phyloP scores from a whole-genome alignment of 2,797 vertebrate species.

The Typhlichthys subterraneus region DNA sequence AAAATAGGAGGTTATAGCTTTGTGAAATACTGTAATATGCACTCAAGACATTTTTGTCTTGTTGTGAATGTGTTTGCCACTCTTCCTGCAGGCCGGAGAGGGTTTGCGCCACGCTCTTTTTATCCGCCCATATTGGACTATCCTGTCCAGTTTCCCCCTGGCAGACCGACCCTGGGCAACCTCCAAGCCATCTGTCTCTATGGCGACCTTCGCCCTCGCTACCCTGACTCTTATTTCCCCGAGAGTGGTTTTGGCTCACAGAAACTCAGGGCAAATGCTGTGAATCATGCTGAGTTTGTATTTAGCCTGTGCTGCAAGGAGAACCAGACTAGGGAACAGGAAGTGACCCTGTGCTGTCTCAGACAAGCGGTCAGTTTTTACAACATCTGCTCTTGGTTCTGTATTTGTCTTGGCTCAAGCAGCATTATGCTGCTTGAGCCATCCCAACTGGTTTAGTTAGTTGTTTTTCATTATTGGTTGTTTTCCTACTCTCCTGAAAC shows the following conservation, averaged over 20 bases:
- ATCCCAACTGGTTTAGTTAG: neutral
- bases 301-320: slow-evolving; percentile 67
- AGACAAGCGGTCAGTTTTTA: slow-evolving; percentile 71
- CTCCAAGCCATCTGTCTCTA: slow-evolving; percentile 69
- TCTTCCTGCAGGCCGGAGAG: slow-evolving; percentile 20
- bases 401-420: neutral
- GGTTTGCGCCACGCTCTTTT: slow-evolving; percentile 26
- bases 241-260: slow-evolving; percentile 28
- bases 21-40: neutral
- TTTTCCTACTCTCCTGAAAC: neutral
- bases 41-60: neutral
- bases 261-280: slow-evolving; percentile 43
- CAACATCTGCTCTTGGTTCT: slow-evolving; percentile 4
- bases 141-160: slow-evolving; percentile 66
- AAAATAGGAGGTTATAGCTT: slow-evolving; percentile 1
- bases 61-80: neutral
- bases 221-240: slow-evolving; percentile 64
- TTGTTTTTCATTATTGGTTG: slow-evolving; percentile 10
- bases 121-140: neutral
- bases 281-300: slow-evolving; percentile 74
- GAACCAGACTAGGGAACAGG: slow-evolving; percentile 38
- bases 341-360: slow-evolving; percentile 70
- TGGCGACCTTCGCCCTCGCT: slow-evolving; percentile 60
- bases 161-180: slow-evolving; percentile 60
- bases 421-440: neutral